Percentiles rank a stretch among this genome's conserved stretches.
Evolutionary conservation across 2,888 invertebrate species (phyloP).

Genomic region (Sphaerophoria taeniata): DNA sequence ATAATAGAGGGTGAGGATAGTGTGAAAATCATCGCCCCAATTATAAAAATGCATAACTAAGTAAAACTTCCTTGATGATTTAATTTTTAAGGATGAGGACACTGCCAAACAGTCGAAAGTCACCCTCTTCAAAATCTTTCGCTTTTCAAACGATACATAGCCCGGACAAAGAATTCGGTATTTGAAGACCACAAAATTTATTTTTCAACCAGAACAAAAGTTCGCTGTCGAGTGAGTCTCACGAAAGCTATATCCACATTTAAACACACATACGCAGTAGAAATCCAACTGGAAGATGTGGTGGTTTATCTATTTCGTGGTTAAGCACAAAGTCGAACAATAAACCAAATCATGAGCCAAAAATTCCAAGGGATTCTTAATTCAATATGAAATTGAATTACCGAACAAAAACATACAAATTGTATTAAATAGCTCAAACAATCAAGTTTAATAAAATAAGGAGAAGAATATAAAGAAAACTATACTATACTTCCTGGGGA

Average conservation of each 20-base stretch:
- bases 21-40: conserved; percentile 59
- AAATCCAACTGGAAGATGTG: conserved; percentile 10
- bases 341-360: conserved; percentile 53
- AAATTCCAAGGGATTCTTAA: conserved; percentile 40
- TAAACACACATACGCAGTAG: conserved; percentile 6
- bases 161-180: conserved; percentile 15
- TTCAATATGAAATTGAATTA: conserved; percentile 57
- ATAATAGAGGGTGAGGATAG: conserved; percentile 7
- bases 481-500: too few relatives aligned
- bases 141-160: background rate
- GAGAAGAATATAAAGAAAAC: too few relatives aligned
- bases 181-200: conserved; percentile 61
- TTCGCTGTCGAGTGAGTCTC: conserved; percentile 13
- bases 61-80: conserved; percentile 57
- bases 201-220: conserved; percentile 41
- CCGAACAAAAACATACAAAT: conserved; percentile 57
- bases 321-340: conserved; percentile 24
- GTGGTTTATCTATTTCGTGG: conserved; percentile 37
- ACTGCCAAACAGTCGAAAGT: conserved; percentile 63
- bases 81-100: too few relatives aligned
- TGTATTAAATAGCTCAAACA: conserved; percentile 64
- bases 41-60: conserved; percentile 45
- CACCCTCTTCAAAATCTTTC: conserved; percentile 42
- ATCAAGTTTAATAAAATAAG: conserved; percentile 33
- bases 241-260: background rate